A percentile compares a stretch with the other conserved stretches of the same genome.
Evolutionary conservation across 2,888 invertebrate genomes (phyloP).

Genomic region (Cephus nigrinus): DNA sequence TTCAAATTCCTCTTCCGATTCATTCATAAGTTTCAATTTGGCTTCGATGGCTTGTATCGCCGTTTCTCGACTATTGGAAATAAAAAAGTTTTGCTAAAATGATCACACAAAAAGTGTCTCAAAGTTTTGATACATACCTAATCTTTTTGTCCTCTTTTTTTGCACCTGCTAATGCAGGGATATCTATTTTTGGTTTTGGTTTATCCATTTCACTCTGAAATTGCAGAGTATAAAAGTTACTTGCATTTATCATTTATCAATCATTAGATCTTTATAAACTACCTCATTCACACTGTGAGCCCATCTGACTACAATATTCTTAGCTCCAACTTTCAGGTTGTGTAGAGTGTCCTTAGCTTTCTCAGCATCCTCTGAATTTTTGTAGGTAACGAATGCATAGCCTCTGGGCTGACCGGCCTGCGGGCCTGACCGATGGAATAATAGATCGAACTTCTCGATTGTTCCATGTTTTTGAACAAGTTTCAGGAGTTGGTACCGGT

Average conservation of each 20-base stretch:
- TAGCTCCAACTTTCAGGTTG: slow-evolving; percentile 79
- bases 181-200: slow-evolving; percentile 80
- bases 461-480: slow-evolving; percentile 93
- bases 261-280: slow-evolving; percentile 44
- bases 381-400: slow-evolving; percentile 93
- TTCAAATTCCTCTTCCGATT: slow-evolving; percentile 78
- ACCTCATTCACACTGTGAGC: slow-evolving; percentile 81
- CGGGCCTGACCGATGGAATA: slow-evolving; percentile 93
- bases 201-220: slow-evolving; percentile 80
- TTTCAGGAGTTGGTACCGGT: slow-evolving; percentile 96
- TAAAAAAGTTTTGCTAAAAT: slow-evolving; percentile 2
- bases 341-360: slow-evolving; percentile 80
- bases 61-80: slow-evolving; percentile 74
- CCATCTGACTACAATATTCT: slow-evolving; percentile 82
- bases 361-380: slow-evolving; percentile 75
- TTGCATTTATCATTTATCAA: slow-evolving; percentile 9
- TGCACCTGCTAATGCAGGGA: slow-evolving; percentile 80
- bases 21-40: slow-evolving; percentile 82
- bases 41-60: slow-evolving; percentile 91
- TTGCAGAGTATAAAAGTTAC: not conserved
- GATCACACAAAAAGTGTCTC: not conserved
- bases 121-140: slow-evolving; percentile 57
- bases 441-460: slow-evolving; percentile 95
- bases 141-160: slow-evolving; percentile 71
- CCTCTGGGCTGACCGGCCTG: slow-evolving; percentile 90